Evolutionary conservation across 2,888 invertebrate genomes (phyloP).

Genomic region (Falcaria lacertinaria): DNA sequence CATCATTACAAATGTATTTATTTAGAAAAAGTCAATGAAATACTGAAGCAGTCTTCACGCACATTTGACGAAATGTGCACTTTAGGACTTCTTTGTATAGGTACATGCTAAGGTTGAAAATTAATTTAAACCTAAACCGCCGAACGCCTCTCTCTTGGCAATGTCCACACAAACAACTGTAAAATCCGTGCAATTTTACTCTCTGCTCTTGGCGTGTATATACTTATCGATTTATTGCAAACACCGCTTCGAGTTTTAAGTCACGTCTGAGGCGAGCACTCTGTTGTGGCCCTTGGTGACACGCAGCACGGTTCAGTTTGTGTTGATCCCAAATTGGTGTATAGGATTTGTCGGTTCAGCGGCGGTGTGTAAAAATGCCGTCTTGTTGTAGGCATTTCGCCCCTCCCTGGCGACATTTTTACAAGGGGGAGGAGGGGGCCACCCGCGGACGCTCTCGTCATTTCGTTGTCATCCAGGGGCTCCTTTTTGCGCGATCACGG

Average conservation of each 20-base stretch:
- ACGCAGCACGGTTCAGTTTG: slow-evolving; percentile 35
- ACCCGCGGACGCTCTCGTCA: slow-evolving; percentile 70
- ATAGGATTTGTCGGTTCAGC: slow-evolving; percentile 52
- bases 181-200: slow-evolving; percentile 73
- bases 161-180: slow-evolving; percentile 65
- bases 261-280: slow-evolving; percentile 24
- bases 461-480: slow-evolving; percentile 75
- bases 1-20: too few relatives aligned
- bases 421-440: slow-evolving; percentile 50
- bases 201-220: slow-evolving; percentile 59
- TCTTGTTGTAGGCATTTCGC: slow-evolving; percentile 70
- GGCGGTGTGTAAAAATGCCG: slow-evolving; percentile 69
- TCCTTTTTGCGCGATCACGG: slow-evolving; percentile 72
- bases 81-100: too few relatives aligned
- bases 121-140: slow-evolving; percentile 54
- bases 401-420: slow-evolving; percentile 72
- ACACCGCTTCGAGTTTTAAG: slow-evolving; percentile 60
- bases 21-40: too few relatives aligned
- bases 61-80: too few relatives aligned
- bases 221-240: slow-evolving; percentile 77
- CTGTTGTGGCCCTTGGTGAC: slow-evolving; percentile 22
- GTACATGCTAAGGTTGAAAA: too few relatives aligned
- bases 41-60: too few relatives aligned
- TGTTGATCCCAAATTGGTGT: slow-evolving; percentile 30
- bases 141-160: slow-evolving; percentile 48